These are phyloP conservation scores for Dryadula phaetusa DNA, from an alignment of 2,888 invertebrate genomes.

Conservation along the genomic window DNA sequence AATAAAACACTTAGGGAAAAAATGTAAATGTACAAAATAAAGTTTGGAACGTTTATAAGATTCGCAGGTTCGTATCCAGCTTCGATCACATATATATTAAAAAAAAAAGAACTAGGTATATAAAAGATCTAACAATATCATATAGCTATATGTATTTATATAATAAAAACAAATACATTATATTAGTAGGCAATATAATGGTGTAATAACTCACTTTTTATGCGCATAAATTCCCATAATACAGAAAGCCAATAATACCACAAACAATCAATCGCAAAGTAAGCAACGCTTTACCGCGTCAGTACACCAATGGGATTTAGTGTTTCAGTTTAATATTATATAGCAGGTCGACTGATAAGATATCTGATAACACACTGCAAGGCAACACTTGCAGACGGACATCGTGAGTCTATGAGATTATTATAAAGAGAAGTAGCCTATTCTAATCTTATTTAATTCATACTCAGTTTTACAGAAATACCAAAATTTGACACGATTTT, in stretches of 20 bases:
- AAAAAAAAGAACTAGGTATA: too few relatives aligned
- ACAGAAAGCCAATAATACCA: not conserved
- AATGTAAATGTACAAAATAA: too few relatives aligned
- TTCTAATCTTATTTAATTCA: too few relatives aligned
- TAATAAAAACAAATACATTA: too few relatives aligned
- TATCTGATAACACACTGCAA: conserved; percentile 43
- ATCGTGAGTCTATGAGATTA: not conserved
- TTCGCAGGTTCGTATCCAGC: too few relatives aligned
- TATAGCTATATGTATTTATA: too few relatives aligned
- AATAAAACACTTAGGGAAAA: too few relatives aligned
- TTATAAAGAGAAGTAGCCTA: not conserved
- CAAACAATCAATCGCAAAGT: conserved; percentile 9
- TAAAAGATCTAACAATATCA: too few relatives aligned
- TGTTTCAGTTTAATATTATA: conserved; percentile 37
- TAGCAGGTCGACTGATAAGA: conserved; percentile 32
- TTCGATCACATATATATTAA: too few relatives aligned
- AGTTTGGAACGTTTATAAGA: too few relatives aligned
- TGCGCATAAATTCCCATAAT: conserved; percentile 12
- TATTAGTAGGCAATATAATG: not conserved
- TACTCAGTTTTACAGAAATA: too few relatives aligned
- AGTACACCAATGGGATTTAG: conserved; percentile 20
- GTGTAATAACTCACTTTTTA: conserved; percentile 14
- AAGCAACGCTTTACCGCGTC: not conserved
- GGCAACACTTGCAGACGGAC: conserved; percentile 28
- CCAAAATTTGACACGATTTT: too few relatives aligned